Base-by-base conservation (phyloP, 2,113 vertebrate genomes). In the Oreochromis niloticus region DNA sequence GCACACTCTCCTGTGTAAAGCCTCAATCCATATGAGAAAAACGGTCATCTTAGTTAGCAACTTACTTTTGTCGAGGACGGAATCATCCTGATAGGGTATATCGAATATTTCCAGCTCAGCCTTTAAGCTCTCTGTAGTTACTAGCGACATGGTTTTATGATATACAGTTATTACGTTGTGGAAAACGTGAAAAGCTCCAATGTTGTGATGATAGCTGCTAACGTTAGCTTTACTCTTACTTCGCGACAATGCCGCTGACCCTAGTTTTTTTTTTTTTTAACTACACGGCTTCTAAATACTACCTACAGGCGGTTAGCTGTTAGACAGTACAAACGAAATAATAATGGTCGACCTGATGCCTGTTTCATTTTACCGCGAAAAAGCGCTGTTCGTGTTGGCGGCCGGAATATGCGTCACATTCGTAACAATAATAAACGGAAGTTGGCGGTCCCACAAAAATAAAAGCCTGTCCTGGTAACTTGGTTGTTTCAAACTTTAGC, bases 61-160 rank as follows among this genome's bases (percentile, higher is more conserved):
- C 96, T 96, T 86, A 97, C 96, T 92, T 85, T 95, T 96, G 10
- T 97, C 96, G n/a, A 97, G 91, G 39, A 93, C 78, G 4, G 87
- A 80, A 1, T 96, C 96, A 32, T 96, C 91, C 5, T 87, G 46
- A 50, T 87, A 96, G n/a, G 16, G 2, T 6, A 96, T 81, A 83
- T 46, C 92, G 80, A 97, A 97, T 11, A 95, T 19, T 1, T 94
- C 93, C 78, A 97, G 92, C 88, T 96, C 96, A 7, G 50, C 39
- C 6, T 88, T 92, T 1, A 97, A 78, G 7, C 63, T 91, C 16
- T 96, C 93, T 24, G 87, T 32, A 2, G 81, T 96, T 8, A 94
- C 89, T 1, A 19, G 4, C 3, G 89, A 90, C 96, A 97, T 97
- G 7, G 85, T 82, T 87, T 46, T 27, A 1, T 1, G 2, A 4